These are phyloP conservation scores for Hypanus sabinus DNA, from an alignment of 2,113 vertebrate species.

Conservation along the genomic window DNA sequence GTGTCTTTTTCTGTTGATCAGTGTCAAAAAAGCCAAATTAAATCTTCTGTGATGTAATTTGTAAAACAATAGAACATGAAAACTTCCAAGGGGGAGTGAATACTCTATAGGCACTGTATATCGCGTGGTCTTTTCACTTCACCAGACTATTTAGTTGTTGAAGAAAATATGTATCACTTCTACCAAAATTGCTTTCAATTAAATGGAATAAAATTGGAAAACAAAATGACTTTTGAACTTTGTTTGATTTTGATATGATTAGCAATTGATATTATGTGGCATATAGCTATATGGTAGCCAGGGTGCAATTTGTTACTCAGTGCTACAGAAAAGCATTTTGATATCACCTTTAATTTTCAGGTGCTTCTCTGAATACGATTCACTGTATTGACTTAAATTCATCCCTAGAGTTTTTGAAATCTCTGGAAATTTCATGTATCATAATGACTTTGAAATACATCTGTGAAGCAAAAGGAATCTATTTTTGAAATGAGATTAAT, in stretches of 20 bases:
- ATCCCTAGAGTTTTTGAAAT: constrained; percentile 5
- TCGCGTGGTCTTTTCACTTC: too few relatives aligned
- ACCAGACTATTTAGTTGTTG: not conserved
- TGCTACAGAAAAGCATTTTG: not conserved
- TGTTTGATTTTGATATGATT: not conserved
- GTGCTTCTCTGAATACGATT: not conserved
- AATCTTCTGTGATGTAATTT: too few relatives aligned
- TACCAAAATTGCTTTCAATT: constrained; percentile 26
- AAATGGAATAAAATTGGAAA: not conserved
- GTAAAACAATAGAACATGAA: too few relatives aligned
- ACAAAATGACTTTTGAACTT: constrained; percentile 19
- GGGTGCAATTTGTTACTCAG: not conserved
- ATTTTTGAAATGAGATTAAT: not conserved
- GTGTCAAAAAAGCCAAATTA: too few relatives aligned
- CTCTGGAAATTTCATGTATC: constrained; percentile 1
- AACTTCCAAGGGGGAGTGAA: too few relatives aligned
- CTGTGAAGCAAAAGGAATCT: not conserved
- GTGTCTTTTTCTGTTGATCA: too few relatives aligned
- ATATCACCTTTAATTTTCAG: not conserved
- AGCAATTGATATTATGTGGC: constrained; percentile 29
- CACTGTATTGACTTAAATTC: not conserved
- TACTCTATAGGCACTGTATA: too few relatives aligned
- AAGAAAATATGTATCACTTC: not conserved
- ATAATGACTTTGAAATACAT: not conserved
- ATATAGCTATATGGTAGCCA: not conserved